phyloP scores from a whole-genome alignment of 2,888 invertebrate species.

The Drosophila tanythrix region DNA sequence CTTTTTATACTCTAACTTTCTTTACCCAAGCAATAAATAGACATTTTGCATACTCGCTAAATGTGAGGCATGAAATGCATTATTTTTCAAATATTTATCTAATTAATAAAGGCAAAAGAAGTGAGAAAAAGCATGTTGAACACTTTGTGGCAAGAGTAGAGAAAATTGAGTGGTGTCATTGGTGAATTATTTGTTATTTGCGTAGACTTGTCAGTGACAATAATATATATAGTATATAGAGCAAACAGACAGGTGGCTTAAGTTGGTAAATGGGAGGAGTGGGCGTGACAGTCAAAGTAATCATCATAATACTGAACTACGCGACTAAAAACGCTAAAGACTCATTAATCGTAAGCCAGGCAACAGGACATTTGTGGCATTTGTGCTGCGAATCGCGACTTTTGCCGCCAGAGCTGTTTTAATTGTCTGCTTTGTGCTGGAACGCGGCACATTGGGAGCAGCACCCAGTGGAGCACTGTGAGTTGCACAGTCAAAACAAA shows the following conservation, averaged over 20 bases:
- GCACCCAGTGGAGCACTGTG: conserved; percentile 10
- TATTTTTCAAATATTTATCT: not conserved
- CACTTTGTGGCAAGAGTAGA: conserved; percentile 1
- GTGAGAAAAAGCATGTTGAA: not conserved
- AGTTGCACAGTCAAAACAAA: conserved; percentile 37
- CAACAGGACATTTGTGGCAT: conserved; percentile 60
- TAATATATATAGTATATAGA: conserved; percentile 17
- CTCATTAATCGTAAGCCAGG: conserved; percentile 77
- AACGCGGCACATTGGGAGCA: too few relatives aligned
- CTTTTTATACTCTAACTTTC: not conserved
- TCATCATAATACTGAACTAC: conserved; percentile 63
- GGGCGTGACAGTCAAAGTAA: conserved; percentile 53
- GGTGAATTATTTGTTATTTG: conserved; percentile 53
- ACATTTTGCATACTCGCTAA: not conserved
- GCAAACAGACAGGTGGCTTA: conserved; percentile 49
- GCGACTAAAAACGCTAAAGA: conserved; percentile 76
- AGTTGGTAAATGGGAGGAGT: not conserved
- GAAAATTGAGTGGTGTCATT: conserved; percentile 21
- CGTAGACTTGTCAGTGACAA: conserved; percentile 38
- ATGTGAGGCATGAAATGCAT: too few relatives aligned
- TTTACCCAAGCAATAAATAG: not conserved
- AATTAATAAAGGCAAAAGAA: not conserved
- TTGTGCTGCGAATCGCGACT: conserved; percentile 61
- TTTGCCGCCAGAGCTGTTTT: conserved; percentile 65
- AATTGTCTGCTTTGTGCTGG: conserved; percentile 56